These are phyloP conservation scores for Nomada ferruginata DNA, from an alignment of 2,888 invertebrate species.

Conservation along the genomic window DNA sequence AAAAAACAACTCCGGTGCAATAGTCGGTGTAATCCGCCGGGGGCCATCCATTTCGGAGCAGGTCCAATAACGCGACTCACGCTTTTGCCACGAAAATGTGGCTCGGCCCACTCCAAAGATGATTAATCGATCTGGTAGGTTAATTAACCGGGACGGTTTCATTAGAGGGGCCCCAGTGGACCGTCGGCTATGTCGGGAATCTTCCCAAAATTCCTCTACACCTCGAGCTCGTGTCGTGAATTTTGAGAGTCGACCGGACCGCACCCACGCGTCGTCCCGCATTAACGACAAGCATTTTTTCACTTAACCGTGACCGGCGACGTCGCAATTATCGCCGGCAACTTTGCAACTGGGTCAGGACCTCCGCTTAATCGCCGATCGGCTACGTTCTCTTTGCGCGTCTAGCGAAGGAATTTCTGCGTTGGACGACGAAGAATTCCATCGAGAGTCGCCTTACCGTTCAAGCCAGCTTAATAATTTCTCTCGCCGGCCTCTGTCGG, in stretches of 20 bases:
- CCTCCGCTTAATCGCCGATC: constrained; percentile 8
- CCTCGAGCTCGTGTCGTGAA: constrained; percentile 65
- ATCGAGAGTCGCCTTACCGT: background rate
- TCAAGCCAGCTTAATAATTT: background rate
- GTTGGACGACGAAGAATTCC: constrained; percentile 17
- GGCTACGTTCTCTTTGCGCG: constrained; percentile 7
- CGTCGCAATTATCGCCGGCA: constrained; percentile 35
- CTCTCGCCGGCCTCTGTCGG: background rate
- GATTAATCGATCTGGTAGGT: constrained; percentile 79
- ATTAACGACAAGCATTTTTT: constrained; percentile 37
- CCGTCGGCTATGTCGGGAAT: constrained; percentile 73
- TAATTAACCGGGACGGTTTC: constrained; percentile 78
- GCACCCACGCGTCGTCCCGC: constrained; percentile 30
- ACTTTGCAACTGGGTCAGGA: constrained; percentile 47
- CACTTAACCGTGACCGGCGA: constrained; percentile 21
- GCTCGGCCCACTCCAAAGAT: constrained; percentile 53
- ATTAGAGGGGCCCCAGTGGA: constrained; percentile 70
- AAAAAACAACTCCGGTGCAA: no score
- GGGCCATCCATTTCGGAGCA: no score
- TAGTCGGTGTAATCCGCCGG: no score
- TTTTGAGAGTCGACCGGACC: constrained; percentile 59
- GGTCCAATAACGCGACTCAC: background rate
- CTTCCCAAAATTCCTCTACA: constrained; percentile 77
- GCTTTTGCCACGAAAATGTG: background rate
- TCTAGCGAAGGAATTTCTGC: constrained; percentile 16